A percentile compares a stretch with the other conserved stretches of the same genome.
These are phyloP conservation scores for Pelodytes ibericus DNA, from an alignment of 2,797 vertebrate species.

Conservation along the genomic window DNA sequence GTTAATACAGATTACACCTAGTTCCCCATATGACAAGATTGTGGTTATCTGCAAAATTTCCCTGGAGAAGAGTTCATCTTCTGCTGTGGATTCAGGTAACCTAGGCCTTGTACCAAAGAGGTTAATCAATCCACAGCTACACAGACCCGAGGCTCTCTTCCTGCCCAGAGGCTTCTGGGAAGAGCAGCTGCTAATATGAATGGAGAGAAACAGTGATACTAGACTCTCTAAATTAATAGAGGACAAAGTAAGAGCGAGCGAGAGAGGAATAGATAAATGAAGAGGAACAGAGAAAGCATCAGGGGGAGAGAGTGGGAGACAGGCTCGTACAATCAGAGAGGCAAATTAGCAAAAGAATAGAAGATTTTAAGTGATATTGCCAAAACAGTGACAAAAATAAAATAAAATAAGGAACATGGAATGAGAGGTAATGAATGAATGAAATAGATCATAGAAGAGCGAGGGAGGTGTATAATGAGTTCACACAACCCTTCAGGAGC, in stretches of 20 bases:
- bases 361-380: conserved; percentile 7
- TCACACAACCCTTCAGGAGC: neutral
- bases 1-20: too few relatives aligned
- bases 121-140: conserved; percentile 7
- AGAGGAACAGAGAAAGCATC: neutral
- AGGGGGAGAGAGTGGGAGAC: neutral
- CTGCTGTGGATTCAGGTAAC: neutral
- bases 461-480: neutral
- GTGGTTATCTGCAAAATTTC: neutral
- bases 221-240: conserved; percentile 16
- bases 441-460: neutral
- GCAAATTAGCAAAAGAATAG: conserved; percentile 13
- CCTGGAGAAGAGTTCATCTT: neutral
- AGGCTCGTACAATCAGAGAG: neutral
- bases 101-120: neutral
- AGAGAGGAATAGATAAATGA: conserved; percentile 8
- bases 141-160: neutral
- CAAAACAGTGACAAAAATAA: conserved; percentile 12
- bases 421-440: conserved; percentile 2
- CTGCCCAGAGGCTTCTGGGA: neutral
- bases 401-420: neutral
- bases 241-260: conserved; percentile 1
- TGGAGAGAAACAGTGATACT: neutral
- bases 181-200: conserved; percentile 19
- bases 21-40: too few relatives aligned